Conservation (phyloP, 2,113 vertebrate species). For the Sinocyclocheilus anshuiensis region DNA sequence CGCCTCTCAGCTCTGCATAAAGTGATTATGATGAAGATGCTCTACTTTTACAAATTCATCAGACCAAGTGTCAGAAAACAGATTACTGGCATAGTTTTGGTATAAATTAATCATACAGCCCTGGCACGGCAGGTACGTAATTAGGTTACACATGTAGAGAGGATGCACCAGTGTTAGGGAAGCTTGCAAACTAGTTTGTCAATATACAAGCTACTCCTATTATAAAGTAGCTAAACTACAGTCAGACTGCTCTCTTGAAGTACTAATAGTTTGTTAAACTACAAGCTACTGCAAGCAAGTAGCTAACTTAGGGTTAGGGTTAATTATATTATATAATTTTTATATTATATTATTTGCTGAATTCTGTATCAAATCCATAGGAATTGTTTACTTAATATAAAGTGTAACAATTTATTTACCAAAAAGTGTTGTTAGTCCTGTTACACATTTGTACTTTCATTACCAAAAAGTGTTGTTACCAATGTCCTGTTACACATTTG, state of each 20-base stretch:
- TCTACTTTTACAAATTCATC: not conserved
- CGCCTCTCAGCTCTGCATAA: constrained; percentile 41
- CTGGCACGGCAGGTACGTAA: not conserved
- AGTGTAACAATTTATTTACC: no score
- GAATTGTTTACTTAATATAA: no score
- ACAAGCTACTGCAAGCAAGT: not conserved
- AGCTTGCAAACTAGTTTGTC: not conserved
- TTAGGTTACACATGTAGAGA: not conserved
- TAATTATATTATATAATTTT: not conserved
- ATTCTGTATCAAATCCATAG: not conserved
- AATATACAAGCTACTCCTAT: not conserved
- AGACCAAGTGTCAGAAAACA: not conserved
- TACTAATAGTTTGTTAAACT: no score
- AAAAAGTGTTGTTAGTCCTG: no score
- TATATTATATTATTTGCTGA: not conserved
- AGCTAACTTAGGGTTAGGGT: no score
- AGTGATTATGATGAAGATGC: not conserved
- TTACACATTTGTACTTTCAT: no score
- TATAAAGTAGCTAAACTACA: not conserved
- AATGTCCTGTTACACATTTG: no score
- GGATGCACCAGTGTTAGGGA: not conserved
- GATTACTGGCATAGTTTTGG: not conserved
- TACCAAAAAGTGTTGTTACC: no score
- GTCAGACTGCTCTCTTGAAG: not conserved
- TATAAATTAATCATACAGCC: not conserved